Conservation (phyloP, 2,113 vertebrate genomes). For the Dolichotis patagonum region DNA sequence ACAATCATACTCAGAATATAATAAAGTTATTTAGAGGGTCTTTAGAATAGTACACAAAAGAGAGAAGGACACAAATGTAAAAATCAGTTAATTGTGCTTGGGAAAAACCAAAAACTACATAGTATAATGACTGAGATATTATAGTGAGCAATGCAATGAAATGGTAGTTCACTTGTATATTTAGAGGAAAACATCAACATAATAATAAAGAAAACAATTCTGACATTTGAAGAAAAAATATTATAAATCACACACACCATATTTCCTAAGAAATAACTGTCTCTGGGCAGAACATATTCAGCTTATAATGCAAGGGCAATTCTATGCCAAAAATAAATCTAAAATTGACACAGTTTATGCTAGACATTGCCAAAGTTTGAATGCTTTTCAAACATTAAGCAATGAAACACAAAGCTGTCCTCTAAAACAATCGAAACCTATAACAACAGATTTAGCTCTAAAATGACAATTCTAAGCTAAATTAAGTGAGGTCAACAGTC, state of each 20-base stretch:
- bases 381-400: conserved; percentile 51
- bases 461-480: conserved; percentile 20
- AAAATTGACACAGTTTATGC: not conserved
- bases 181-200: not conserved
- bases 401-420: conserved; percentile 35
- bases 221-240: not conserved
- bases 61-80: not conserved
- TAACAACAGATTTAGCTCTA: not conserved
- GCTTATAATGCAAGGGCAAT: not conserved
- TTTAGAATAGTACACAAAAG: not conserved
- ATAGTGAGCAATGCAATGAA: conserved; percentile 10
- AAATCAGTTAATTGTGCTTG: conserved; percentile 30
- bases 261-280: conserved; percentile 38
- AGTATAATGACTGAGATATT: conserved; percentile 17
- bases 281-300: conserved; percentile 41
- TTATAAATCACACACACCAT: not conserved
- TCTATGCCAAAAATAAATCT: conserved; percentile 30
- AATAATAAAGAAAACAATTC: conserved; percentile 36
- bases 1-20: conserved; percentile 2
- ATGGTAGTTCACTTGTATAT: conserved; percentile 6
- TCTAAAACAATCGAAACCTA: conserved; percentile 16
- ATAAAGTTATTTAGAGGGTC: conserved; percentile 52
- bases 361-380: not conserved
- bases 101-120: conserved; percentile 41
- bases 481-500: not conserved